These are phyloP conservation scores for Enteromius viviparus DNA, from an alignment of 2,797 vertebrate genomes.

Conservation along the genomic window DNA sequence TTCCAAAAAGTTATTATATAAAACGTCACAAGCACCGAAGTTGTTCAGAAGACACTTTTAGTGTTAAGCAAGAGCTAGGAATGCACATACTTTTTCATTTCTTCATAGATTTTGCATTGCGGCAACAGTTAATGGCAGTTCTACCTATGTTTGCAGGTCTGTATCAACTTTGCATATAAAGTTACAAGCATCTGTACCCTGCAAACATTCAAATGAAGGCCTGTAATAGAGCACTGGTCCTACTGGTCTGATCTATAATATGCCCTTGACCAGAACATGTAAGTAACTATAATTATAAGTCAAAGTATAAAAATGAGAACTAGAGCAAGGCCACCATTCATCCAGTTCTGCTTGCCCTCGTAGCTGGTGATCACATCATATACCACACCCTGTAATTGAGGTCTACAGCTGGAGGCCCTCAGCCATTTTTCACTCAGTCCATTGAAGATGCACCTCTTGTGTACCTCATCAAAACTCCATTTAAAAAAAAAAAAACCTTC, in stretches of 20 bases:
- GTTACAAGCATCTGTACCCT: not conserved
- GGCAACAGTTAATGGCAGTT: not conserved
- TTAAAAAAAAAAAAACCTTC: not conserved
- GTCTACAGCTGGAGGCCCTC: constrained; percentile 43
- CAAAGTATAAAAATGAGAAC: constrained; percentile 24
- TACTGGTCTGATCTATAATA: constrained; percentile 3
- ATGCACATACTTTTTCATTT: not conserved
- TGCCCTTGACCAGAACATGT: not conserved
- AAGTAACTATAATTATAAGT: constrained; percentile 24
- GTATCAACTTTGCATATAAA: not conserved
- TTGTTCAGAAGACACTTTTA: not conserved
- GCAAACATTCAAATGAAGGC: not conserved
- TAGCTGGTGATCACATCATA: constrained; percentile 38
- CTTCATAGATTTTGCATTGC: not conserved
- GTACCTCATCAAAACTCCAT: constrained; percentile 46
- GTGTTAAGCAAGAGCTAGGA: not conserved
- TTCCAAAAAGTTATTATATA: not conserved
- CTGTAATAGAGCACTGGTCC: not conserved
- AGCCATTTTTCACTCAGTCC: constrained; percentile 12
- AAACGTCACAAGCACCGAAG: not conserved
- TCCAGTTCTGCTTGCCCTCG: constrained; percentile 25
- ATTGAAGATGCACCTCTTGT: not conserved
- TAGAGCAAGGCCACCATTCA: constrained; percentile 22
- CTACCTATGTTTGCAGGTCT: not conserved
- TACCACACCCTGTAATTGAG: constrained; percentile 57